Evolutionary conservation across 2,113 vertebrate genomes (phyloP), one percentile per base, ranked within the genome.

Genomic region (Vimba vimba): DNA sequence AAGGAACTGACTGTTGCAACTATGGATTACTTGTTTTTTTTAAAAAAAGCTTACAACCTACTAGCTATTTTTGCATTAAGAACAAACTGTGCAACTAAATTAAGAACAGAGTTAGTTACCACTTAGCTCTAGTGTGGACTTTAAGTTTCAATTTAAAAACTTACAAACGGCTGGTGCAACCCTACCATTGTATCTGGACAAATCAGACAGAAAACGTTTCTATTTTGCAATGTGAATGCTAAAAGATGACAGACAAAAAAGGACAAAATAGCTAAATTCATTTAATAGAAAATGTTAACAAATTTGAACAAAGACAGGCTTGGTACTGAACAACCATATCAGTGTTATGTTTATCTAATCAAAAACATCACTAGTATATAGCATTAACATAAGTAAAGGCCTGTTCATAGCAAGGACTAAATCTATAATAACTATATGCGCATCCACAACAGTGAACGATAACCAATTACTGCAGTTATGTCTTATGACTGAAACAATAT

Each of bases 201-300:
- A 69, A 39, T 39, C 30, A 21, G 33, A 69, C 33, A 39, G 33
- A 39, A 39, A 8, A 39, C 2, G 4, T 23, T 30, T 11, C 17
- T 30, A 3, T 55, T 77, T 77, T 55, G 13, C n/a, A 62, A 0
- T 25, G 59, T 17, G 52, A 30, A 12, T 77, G 25, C 75, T 57
- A 8, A 55, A 57, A 57, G 36, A 43, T 55, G 25, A 52, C 8
- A 50, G 6, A 7, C 30, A 79, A n/a, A 52, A 27, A 57, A 25
- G 1, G 4, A 27, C 8, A 43, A 27, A 64, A 80, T 47, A 64
- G 8, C 39, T 80, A 11, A 47, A 80, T 64, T 30, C 13, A 64
- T 80, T 80, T 80, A 80, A 64, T 80, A 64, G n/a, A 80, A 80
- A 80, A 45, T 27, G 78, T 74, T 74, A 80, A 62, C 11, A 55